A percentile compares a stretch with the other conserved stretches of the same genome.
Conservation (phyloP, 1,140 invertebrate species). For the Acyrthosiphon pisum region DNA sequence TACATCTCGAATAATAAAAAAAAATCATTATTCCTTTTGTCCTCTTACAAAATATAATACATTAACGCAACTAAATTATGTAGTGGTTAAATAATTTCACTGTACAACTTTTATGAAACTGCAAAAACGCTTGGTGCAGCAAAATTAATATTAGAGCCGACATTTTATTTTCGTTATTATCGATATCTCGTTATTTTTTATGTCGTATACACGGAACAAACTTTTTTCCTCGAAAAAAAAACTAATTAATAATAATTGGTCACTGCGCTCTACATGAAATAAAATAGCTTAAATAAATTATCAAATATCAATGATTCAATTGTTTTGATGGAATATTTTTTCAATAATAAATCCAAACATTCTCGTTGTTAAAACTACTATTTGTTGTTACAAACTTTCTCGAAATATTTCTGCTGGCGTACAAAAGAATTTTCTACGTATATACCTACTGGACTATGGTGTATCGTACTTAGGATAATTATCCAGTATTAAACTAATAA, state of each 20-base stretch:
- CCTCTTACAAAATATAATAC: neutral
- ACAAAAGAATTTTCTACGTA: neutral
- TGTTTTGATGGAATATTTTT: conserved; percentile 3
- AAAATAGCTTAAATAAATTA: neutral
- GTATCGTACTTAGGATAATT: neutral
- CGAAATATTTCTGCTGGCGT: neutral
- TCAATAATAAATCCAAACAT: neutral
- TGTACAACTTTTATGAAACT: neutral
- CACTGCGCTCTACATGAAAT: neutral
- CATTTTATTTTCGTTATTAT: neutral
- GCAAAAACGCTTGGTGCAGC: neutral
- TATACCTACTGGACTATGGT: neutral
- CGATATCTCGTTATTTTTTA: conserved; percentile 17
- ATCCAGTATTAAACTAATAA: neutral
- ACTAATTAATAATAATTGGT: conserved; percentile 19
- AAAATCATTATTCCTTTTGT: neutral
- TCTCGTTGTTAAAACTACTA: neutral
- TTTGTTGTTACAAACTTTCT: neutral
- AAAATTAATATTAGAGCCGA: neutral
- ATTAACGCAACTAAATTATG: neutral
- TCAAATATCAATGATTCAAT: neutral
- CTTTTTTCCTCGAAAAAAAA: neutral
- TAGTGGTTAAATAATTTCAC: neutral
- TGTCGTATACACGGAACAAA: neutral
- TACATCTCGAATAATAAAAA: neutral